Base-by-base conservation (phyloP, 2,888 invertebrate species). In the Ephialtes manifestator region DNA sequence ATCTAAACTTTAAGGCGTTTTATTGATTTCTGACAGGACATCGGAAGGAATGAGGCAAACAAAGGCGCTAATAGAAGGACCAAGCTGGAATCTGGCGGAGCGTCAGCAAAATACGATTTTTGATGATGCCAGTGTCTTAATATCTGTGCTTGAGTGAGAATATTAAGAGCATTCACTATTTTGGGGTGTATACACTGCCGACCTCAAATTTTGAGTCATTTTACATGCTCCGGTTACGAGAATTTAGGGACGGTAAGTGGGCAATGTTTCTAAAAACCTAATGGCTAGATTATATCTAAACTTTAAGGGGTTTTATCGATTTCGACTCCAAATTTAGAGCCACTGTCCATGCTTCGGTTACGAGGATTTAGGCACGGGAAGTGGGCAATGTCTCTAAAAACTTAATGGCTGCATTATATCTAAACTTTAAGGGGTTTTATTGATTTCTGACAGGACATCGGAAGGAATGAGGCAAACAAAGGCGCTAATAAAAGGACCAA, bases 161-260 rank as follows among this genome's bases (percentile, higher is more conserved):
- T n/a, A 58, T 46, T 15, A 58, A 60, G 77, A 68, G 68, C 68
- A 78, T 78, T 58, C 77, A 58, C 24, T 58, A 46, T 68, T 78
- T 68, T 55, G 13, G 43, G 15, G 46, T 10, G 43, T 77, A 78
- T 58, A 55, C 43, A 55, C n/a, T 31, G 68, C 28, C 46, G 11
- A n/a, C 48, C n/a, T n/a, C n/a, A n/a, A n/a, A n/a, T n/a, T n/a
- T n/a, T n/a, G n/a, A n/a, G n/a, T n/a, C n/a, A n/a, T n/a, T n/a
- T n/a, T n/a, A n/a, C n/a, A 24, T 24, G 24, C 63, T 60, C 24
- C 11, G 60, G 28, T 31, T 60, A 31, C 39, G 20, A 39, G 39
- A 39, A n/a, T 65, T 39, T 20, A n/a, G n/a, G 18, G n/a, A 18
- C 10, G n/a, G n/a, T 39, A 18, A 18, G 63, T 5, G 63, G 35